These are phyloP conservation scores for Halcyon malimbica DNA, from an alignment of 2,113 vertebrate species.

Conservation along the genomic window DNA sequence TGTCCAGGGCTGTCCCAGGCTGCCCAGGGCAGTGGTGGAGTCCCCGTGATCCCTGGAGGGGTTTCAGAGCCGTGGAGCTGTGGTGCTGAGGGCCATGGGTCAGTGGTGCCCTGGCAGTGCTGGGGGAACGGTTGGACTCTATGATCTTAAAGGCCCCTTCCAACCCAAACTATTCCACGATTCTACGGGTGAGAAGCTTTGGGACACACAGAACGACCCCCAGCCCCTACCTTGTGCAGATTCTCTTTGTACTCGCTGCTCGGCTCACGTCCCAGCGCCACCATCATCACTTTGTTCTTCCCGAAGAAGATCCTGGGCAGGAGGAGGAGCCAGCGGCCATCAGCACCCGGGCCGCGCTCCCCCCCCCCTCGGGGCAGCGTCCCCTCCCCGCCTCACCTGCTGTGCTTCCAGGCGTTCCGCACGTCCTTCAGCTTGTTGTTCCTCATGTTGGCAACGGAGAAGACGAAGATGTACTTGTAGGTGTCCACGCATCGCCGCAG, in stretches of 20 bases:
- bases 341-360: not conserved
- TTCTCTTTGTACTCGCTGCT: slow-evolving; percentile 94
- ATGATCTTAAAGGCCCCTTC: no score
- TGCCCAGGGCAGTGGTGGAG: no score
- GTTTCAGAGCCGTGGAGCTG: no score
- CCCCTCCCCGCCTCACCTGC: slow-evolving; percentile 78
- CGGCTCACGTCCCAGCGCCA: slow-evolving; percentile 88
- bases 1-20: no score
- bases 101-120: no score
- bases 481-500: slow-evolving; percentile 94
- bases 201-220: accelerated
- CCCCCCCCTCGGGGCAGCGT: accelerated
- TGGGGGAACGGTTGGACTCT: no score
- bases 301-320: slow-evolving; percentile 92
- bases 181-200: no score
- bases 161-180: no score
- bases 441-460: slow-evolving; percentile 95
- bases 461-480: slow-evolving; percentile 91
- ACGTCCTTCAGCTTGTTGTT: slow-evolving; percentile 96
- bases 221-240: slow-evolving; percentile 85
- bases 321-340: not conserved
- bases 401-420: slow-evolving; percentile 95
- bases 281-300: slow-evolving; percentile 98
- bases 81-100: no score
- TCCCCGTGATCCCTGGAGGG: no score